Evolutionary conservation across 1,140 invertebrate genomes (phyloP).

Genomic region (Ectropis grisescens): DNA sequence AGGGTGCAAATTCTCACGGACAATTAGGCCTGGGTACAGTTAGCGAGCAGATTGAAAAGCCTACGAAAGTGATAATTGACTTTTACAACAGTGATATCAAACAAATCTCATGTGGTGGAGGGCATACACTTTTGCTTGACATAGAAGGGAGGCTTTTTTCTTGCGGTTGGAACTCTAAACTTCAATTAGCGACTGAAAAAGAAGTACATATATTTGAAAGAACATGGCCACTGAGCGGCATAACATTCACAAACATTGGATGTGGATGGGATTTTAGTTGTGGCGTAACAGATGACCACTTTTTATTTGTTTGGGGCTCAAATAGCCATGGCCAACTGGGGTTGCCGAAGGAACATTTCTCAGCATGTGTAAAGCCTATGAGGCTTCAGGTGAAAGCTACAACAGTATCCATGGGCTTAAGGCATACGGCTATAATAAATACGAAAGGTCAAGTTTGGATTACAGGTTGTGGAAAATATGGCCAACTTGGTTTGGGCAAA

Average conservation of each 20-base stretch:
- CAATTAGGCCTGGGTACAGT: conserved; percentile 79
- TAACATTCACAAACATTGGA: conserved; percentile 72
- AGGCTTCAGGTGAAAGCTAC: conserved; percentile 55
- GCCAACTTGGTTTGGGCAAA: conserved; percentile 74
- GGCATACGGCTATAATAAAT: conserved; percentile 79
- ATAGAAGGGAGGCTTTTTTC: conserved; percentile 78
- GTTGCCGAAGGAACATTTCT: conserved; percentile 62
- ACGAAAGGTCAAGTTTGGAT: conserved; percentile 72
- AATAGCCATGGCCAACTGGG: conserved; percentile 82
- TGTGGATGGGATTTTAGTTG: conserved; percentile 83
- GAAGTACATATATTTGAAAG: conserved; percentile 70
- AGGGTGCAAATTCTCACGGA: conserved; percentile 90
- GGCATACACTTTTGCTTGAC: conserved; percentile 80
- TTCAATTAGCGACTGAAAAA: conserved; percentile 77
- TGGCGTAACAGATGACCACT: conserved; percentile 74
- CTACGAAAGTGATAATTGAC: conserved; percentile 71
- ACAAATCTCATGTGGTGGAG: conserved; percentile 80
- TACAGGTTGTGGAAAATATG: conserved; percentile 75
- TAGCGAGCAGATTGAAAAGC: conserved; percentile 77
- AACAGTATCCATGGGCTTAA: conserved; percentile 71
- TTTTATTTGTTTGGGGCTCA: conserved; percentile 82
- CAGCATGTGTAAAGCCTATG: conserved; percentile 45
- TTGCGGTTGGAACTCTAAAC: conserved; percentile 90
- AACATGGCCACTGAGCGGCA: conserved; percentile 68
- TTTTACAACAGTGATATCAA: conserved; percentile 61